Conservation (phyloP, 23 tunicate genomes). For the Trididemnum miniatum region DNA sequence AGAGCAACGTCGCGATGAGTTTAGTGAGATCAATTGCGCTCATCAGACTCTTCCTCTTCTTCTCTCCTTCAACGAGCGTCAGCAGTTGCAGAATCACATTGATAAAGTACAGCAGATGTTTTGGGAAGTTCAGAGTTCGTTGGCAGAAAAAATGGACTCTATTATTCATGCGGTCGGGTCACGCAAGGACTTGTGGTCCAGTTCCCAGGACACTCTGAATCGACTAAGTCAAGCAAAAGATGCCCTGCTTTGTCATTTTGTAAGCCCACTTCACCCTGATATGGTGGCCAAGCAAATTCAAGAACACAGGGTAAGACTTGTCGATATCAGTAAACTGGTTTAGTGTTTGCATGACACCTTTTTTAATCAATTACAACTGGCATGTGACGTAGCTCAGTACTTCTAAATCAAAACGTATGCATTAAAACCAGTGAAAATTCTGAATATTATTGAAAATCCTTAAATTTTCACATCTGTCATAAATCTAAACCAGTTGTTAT, state of each 20-base stretch:
- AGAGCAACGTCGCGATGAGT: constrained; percentile 73
- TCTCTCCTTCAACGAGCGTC: constrained; percentile 69
- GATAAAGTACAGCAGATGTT: constrained; percentile 54
- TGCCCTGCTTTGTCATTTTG: constrained; percentile 12
- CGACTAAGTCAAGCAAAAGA: constrained; percentile 77
- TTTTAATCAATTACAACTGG: no score
- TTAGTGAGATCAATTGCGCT: constrained; percentile 59
- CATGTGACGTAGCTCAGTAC: no score
- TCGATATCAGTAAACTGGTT: no score
- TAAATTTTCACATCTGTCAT: no score
- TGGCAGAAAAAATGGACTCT: constrained; percentile 57
- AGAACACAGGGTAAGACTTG: constrained; percentile 72
- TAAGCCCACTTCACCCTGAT: constrained; percentile 75
- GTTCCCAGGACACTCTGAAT: constrained; percentile 80
- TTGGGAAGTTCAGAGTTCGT: constrained; percentile 37
- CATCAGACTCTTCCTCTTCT: constrained; percentile 79
- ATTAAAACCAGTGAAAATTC: no score
- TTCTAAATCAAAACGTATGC: no score
- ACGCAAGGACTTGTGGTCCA: constrained; percentile 88
- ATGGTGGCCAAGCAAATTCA: constrained; percentile 87
- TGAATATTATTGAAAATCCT: no score
- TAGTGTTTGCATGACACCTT: no score
- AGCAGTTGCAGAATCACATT: constrained; percentile 55
- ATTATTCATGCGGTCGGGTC: constrained; percentile 67
- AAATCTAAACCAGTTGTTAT: no score